phyloP scores from a whole-genome alignment of 2,113 vertebrate species.

The Sigmodon hispidus region DNA sequence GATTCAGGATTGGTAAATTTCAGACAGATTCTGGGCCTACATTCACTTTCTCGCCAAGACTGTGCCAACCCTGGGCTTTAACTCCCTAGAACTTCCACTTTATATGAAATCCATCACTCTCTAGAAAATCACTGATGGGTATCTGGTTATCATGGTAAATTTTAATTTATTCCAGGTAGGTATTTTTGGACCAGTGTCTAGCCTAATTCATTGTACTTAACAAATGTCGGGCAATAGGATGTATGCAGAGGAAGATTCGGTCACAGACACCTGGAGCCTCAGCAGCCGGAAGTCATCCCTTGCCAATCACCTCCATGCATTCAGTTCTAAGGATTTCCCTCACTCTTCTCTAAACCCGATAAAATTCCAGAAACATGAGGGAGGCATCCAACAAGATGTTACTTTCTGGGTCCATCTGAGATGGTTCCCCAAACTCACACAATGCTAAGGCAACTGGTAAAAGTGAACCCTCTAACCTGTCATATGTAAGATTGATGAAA shows the following conservation, averaged over 20 bases:
- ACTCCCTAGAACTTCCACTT: not conserved
- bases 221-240: not conserved
- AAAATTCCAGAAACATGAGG: not conserved
- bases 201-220: not conserved
- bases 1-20: not conserved
- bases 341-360: not conserved
- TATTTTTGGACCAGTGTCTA: not conserved
- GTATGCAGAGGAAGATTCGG: fast-evolving
- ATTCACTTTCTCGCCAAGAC: not conserved
- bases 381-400: not conserved
- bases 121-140: not conserved
- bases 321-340: not conserved
- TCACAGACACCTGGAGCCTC: not conserved
- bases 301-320: not conserved
- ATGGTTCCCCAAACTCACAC: not conserved
- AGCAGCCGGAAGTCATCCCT: not conserved
- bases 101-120: not conserved
- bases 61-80: not conserved
- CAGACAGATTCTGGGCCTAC: not conserved
- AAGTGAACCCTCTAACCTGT: not conserved
- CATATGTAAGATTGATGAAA: not conserved
- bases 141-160: not conserved
- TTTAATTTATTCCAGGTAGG: not conserved
- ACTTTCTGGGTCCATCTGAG: not conserved
- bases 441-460: not conserved